Evolutionary conservation across 2,113 vertebrate species (phyloP).

Genomic region (Menidia beryllina): DNA sequence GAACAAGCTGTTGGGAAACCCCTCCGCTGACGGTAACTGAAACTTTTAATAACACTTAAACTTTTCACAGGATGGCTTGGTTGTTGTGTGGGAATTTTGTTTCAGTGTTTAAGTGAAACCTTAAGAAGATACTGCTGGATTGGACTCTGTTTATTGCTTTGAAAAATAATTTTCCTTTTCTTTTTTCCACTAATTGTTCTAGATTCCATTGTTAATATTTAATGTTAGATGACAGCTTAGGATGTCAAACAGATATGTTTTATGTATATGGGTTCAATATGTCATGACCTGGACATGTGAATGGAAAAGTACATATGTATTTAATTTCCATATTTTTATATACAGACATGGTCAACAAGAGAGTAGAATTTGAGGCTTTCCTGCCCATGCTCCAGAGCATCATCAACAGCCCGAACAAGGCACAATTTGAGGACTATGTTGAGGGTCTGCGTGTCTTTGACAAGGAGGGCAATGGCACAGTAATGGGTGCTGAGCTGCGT

Average conservation of each 20-base stretch:
- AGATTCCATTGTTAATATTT: too few relatives aligned
- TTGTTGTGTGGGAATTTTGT: not conserved
- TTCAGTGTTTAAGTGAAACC: too few relatives aligned
- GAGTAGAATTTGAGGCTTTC: conserved; percentile 95
- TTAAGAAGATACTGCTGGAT: not conserved
- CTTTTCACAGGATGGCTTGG: not conserved
- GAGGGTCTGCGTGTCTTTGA: conserved; percentile 99
- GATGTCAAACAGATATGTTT: too few relatives aligned
- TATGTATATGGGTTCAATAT: too few relatives aligned
- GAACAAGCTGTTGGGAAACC: conserved; percentile 88
- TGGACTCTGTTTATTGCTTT: too few relatives aligned
- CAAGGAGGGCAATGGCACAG: conserved; percentile 98
- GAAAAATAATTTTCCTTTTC: too few relatives aligned
- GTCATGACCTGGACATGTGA: too few relatives aligned
- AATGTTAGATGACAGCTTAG: too few relatives aligned
- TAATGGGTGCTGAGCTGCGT: conserved; percentile 98
- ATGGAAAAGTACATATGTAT: too few relatives aligned
- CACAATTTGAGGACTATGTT: conserved; percentile 93
- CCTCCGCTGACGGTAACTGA: conserved; percentile 88
- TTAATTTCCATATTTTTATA: not conserved
- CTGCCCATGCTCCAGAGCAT: conserved; percentile 97
- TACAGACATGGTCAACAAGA: conserved; percentile 91
- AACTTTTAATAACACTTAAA: not conserved
- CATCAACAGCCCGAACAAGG: conserved; percentile 96
- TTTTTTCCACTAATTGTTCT: too few relatives aligned